Conservation (phyloP, 2,888 invertebrate genomes). For the Mythimna vitellina region DNA sequence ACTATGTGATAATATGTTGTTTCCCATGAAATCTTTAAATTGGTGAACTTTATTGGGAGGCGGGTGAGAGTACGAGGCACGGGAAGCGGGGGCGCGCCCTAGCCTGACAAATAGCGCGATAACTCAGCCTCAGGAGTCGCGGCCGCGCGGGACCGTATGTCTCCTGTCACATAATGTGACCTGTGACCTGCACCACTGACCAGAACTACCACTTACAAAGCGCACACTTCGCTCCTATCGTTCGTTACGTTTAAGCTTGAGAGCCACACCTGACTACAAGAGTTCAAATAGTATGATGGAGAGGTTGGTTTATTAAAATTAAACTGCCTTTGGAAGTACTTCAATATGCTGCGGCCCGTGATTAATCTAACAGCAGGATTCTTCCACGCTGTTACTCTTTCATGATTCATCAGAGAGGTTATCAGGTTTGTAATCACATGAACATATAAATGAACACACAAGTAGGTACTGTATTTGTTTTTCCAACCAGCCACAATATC, state of each 20-base stretch:
- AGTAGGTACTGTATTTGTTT: too few species aligned
- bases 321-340: too few species aligned
- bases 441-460: too few species aligned
- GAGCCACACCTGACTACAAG: background rate
- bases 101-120: constrained; percentile 64
- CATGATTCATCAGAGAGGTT: background rate
- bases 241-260: background rate
- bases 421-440: too few species aligned
- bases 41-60: constrained; percentile 36
- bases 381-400: background rate
- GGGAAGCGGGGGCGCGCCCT: constrained; percentile 26
- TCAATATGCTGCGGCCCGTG: too few species aligned
- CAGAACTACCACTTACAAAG: background rate
- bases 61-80: constrained; percentile 2
- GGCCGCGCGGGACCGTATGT: background rate
- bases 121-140: constrained; percentile 55
- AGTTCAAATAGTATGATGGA: background rate
- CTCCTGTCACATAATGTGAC: constrained; percentile 9
- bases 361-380: too few species aligned
- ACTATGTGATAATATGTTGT: constrained; percentile 20
- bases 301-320: too few species aligned
- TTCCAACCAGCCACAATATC: background rate
- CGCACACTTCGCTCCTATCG: too few species aligned
- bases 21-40: constrained; percentile 34
- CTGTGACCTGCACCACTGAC: background rate